Percentiles rank a stretch among this genome's conserved stretches.
phyloP scores from a whole-genome alignment of 1,140 invertebrate genomes.

The Bombus sibiricus region DNA sequence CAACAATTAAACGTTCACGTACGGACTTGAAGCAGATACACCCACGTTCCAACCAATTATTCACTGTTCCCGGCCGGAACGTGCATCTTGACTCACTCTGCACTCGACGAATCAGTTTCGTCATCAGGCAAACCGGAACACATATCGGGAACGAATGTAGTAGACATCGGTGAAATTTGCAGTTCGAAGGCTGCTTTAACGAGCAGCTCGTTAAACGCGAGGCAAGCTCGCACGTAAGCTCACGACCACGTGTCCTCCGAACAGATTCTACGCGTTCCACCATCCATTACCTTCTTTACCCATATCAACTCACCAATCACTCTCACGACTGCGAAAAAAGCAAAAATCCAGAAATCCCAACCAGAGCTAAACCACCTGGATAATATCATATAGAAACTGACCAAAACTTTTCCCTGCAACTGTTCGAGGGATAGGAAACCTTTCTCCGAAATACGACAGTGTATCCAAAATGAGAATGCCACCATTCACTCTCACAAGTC shows the following conservation, averaged over 20 bases:
- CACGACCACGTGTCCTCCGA: constrained; percentile 2
- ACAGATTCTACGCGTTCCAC: constrained; percentile 15
- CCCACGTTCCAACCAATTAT: not conserved
- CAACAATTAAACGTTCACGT: not conserved
- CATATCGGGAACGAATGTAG: not conserved
- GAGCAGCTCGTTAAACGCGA: constrained; percentile 15
- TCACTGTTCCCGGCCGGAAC: not conserved
- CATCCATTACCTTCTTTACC: not conserved
- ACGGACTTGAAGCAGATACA: not conserved
- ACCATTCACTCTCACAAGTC: too few relatives aligned
- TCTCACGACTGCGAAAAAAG: not conserved
- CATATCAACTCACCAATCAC: not conserved
- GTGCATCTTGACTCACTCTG: not conserved
- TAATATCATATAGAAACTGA: too few relatives aligned
- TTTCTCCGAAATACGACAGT: too few relatives aligned
- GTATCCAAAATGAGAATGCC: too few relatives aligned
- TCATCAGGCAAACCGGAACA: not conserved
- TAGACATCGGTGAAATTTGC: constrained; percentile 1
- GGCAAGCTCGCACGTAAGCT: not conserved
- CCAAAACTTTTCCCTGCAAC: too few relatives aligned
- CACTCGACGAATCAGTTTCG: constrained; percentile 4
- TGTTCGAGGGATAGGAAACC: too few relatives aligned
- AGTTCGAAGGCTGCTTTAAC: not conserved
- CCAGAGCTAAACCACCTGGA: not conserved
- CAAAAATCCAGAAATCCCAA: not conserved